Evolutionary conservation across 2,113 vertebrate species (phyloP).

Genomic region (Aptenodytes forsteri): DNA sequence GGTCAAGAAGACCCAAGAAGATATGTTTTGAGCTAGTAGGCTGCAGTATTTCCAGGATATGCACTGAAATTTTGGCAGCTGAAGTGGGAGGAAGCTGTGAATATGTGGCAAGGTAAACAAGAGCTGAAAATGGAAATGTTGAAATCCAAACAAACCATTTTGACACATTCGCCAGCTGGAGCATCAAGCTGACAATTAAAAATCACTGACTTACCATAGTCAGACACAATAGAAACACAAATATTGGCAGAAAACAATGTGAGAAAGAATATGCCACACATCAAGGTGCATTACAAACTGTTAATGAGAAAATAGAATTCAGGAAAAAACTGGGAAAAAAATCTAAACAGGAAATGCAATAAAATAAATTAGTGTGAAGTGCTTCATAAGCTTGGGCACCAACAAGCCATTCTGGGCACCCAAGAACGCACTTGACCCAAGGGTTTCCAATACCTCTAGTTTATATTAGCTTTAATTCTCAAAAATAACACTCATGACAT

Average conservation of each 20-base stretch:
- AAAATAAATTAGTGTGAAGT: neutral
- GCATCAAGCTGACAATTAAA: slow-evolving; percentile 17
- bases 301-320: neutral
- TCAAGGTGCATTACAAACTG: neutral
- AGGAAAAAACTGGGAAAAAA: neutral
- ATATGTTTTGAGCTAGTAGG: neutral
- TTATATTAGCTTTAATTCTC: neutral
- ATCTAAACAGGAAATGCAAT: neutral
- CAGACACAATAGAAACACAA: slow-evolving; percentile 31
- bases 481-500: neutral
- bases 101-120: neutral
- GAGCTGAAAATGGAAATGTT: slow-evolving; percentile 17
- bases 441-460: neutral
- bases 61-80: neutral
- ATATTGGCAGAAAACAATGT: neutral
- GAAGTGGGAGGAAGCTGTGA: neutral
- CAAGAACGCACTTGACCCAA: neutral
- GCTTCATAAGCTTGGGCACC: neutral
- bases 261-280: neutral
- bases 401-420: neutral
- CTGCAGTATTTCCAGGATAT: neutral
- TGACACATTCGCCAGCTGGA: neutral
- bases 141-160: slow-evolving; percentile 2
- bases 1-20: neutral
- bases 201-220: neutral